Conservation (phyloP, 1,140 invertebrate genomes). For the Caenorhabditis latens region DNA sequence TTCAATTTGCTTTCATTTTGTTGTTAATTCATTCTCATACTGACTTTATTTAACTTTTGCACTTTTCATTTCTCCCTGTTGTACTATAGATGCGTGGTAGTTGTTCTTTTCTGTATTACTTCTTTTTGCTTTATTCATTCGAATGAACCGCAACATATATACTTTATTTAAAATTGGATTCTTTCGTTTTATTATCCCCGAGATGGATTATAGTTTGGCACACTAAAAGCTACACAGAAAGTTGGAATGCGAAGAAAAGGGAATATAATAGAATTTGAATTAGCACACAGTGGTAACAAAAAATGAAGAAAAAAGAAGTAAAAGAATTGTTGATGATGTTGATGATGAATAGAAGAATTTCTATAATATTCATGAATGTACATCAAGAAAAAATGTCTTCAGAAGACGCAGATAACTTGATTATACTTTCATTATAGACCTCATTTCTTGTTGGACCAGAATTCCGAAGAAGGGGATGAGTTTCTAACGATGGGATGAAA, state of each 20-base stretch:
- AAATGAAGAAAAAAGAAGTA: background rate
- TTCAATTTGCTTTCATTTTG: background rate
- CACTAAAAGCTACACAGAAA: conserved; percentile 20
- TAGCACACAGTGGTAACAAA: background rate
- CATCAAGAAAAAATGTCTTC: background rate
- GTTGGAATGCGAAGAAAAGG: background rate
- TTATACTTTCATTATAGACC: background rate
- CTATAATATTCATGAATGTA: background rate
- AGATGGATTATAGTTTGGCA: conserved; percentile 21
- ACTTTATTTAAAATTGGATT: background rate
- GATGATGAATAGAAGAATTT: background rate
- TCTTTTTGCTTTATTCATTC: background rate
- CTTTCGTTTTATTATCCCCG: background rate
- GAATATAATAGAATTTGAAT: background rate
- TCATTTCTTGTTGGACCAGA: background rate
- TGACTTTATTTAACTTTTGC: background rate
- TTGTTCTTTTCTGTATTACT: background rate
- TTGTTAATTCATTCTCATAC: background rate
- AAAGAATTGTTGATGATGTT: no score
- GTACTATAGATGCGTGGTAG: conserved; percentile 56
- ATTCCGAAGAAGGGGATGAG: background rate
- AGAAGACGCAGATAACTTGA: background rate
- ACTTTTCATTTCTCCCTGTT: conserved; percentile 18
- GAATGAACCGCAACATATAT: background rate
- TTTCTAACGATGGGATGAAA: background rate